phyloP scores from a whole-genome alignment of 2,113 vertebrate species.

The Eubucco bourcierii region DNA sequence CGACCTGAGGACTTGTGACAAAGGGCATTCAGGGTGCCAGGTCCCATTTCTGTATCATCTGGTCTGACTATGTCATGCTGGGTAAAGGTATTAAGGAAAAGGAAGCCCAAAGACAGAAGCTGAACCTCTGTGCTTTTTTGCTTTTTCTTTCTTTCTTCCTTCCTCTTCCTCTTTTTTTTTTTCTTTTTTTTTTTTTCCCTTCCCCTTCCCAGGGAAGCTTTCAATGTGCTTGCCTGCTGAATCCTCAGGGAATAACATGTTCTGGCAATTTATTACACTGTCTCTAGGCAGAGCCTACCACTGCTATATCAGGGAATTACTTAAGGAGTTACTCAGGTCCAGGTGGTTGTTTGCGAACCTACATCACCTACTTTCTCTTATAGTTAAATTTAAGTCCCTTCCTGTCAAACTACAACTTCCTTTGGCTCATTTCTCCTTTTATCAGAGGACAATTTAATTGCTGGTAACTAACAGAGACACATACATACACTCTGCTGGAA shows the following conservation, averaged over 20 bases:
- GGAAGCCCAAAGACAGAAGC: neutral
- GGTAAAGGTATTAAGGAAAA: neutral
- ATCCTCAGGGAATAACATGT: slow-evolving; percentile 2
- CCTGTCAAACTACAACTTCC: neutral
- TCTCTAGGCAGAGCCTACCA: slow-evolving; percentile 27
- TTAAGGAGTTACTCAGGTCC: slow-evolving; percentile 54
- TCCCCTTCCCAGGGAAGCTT: neutral
- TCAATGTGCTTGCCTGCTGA: neutral
- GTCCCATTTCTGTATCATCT: neutral
- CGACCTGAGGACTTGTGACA: fast-evolving
- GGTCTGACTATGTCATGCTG: neutral
- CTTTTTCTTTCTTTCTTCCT: neutral
- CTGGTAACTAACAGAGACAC: neutral
- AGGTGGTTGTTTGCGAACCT: slow-evolving; percentile 43
- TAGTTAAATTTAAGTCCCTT: slow-evolving; percentile 43
- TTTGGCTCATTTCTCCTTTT: slow-evolving; percentile 32
- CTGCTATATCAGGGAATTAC: slow-evolving; percentile 45
- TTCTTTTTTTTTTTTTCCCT: neutral
- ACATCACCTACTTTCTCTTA: slow-evolving; percentile 32
- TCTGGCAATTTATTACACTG: slow-evolving; percentile 8
- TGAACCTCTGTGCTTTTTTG: neutral
- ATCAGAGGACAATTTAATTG: slow-evolving; percentile 1
- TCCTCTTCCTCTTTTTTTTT: neutral
- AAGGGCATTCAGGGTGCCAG: neutral
- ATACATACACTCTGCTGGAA: neutral